These are phyloP conservation scores for Drosophila teissieri DNA, from an alignment of 1,140 invertebrate genomes.

Conservation along the genomic window DNA sequence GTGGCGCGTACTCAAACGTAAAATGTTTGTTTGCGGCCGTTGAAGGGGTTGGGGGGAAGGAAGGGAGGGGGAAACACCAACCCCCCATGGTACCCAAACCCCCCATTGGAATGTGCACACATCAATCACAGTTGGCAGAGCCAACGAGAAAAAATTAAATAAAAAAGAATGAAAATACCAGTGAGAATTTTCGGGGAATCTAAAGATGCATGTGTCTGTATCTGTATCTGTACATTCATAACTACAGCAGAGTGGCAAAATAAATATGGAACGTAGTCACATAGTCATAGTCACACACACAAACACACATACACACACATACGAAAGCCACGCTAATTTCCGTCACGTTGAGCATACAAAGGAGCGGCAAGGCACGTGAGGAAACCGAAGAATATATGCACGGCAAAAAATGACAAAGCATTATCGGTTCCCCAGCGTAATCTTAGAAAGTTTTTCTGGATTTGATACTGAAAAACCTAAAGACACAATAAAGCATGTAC, in stretches of 20 bases:
- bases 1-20: slow-evolving; percentile 79
- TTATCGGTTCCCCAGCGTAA: neutral
- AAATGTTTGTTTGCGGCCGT: slow-evolving; percentile 78
- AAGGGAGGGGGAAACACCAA: too few relatives aligned
- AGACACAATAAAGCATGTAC: neutral
- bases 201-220: slow-evolving; percentile 62
- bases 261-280: slow-evolving; percentile 63
- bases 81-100: neutral
- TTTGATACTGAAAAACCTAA: neutral
- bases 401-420: slow-evolving; percentile 3
- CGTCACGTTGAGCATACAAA: slow-evolving; percentile 82
- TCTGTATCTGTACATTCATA: slow-evolving; percentile 69
- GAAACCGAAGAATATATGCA: slow-evolving; percentile 36
- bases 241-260: slow-evolving; percentile 74
- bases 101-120: slow-evolving; percentile 55
- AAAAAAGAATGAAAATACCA: slow-evolving; percentile 40
- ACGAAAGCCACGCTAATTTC: slow-evolving; percentile 75
- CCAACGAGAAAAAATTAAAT: slow-evolving; percentile 28
- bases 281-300: slow-evolving; percentile 4
- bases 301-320: slow-evolving; percentile 1
- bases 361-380: slow-evolving; percentile 67
- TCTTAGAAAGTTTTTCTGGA: neutral
- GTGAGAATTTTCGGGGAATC: slow-evolving; percentile 54
- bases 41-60: slow-evolving; percentile 1
- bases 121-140: slow-evolving; percentile 63